Evolutionary conservation across 1,140 invertebrate species (phyloP), one percentile per base, ranked within the genome.

Genomic region (Psilanteris sp.): DNA sequence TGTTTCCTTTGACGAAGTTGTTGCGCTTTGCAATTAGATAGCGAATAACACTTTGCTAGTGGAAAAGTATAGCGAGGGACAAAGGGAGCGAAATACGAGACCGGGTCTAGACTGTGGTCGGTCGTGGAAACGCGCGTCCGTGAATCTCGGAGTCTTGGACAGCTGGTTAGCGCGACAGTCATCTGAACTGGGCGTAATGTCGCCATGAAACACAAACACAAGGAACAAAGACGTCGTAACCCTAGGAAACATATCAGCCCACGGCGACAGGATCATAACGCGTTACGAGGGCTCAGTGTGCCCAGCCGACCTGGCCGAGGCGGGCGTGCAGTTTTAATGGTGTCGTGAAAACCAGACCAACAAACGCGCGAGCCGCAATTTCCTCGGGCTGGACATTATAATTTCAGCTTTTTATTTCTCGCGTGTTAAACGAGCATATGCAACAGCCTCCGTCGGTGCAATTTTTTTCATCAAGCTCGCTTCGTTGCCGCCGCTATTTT

Each of bases 291-390:
- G 54, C 74, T 48, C 67, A 41, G 68, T 36, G 39, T 9, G 48
- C 32, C 57, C 57, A 20, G 39, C 50, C 66, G 34, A 48, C 31
- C 44, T 55, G 76, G 72, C 41, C 75, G 46, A 68, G 43, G 64
- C 71, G 20, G 75, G 78, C 74, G 80, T 81, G 68, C 74, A 80
- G 67, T 82, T 86, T 85, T 84, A 86, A 85, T 84, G 79, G 75
- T 72, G 72, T 76, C 77, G 48, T 79, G 79, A 85, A 85, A 85
- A 83, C 32, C 37, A 32, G 46, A 52, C 70, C 44, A 62, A 55
- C 57, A 64, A 74, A 71, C 54, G 70, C 32, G n/a, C 22, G 57
- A 54, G 39, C 39, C 37, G 50, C 48, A 76, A 77, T 77, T 77
- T 39, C 62, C 48, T 34, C 52, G 36, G 26, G 24, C 57, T 50